Percentiles rank a stretch among this genome's conserved stretches.
Evolutionary conservation across 2,797 vertebrate genomes (phyloP).

Genomic region (Spheniscus humboldti): DNA sequence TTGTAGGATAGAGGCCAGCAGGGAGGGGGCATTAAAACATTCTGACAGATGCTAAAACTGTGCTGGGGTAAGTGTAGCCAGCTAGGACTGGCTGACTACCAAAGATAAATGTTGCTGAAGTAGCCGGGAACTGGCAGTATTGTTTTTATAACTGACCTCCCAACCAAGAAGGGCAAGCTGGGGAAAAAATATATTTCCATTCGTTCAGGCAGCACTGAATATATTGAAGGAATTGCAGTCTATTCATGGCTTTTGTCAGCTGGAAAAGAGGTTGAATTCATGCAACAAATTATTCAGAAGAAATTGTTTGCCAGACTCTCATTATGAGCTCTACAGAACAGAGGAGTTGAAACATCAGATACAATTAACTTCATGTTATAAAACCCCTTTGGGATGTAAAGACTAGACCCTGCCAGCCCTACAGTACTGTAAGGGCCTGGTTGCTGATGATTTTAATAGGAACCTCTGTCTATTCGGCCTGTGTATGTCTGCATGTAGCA

Average conservation of each 20-base stretch:
- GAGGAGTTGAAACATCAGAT: constrained; percentile 18
- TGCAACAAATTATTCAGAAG: constrained; percentile 45
- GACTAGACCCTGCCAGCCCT: neutral
- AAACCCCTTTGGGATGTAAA: neutral
- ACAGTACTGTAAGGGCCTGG: neutral
- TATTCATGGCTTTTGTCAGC: neutral
- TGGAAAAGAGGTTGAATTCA: neutral
- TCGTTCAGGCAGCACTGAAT: neutral
- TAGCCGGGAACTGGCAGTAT: neutral
- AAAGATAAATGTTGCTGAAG: neutral
- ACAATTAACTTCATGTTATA: constrained; percentile 32
- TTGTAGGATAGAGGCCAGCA: neutral
- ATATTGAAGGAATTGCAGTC: neutral
- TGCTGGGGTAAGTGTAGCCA: neutral
- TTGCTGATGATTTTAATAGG: neutral
- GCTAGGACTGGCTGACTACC: neutral
- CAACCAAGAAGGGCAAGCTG: neutral
- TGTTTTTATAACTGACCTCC: neutral
- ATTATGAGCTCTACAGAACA: constrained; percentile 10
- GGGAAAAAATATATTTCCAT: neutral
- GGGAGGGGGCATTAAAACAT: neutral
- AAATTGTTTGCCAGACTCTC: constrained; percentile 33
- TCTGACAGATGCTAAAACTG: neutral
- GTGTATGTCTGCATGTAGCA: neutral
- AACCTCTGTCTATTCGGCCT: neutral